Percentiles rank a stretch among this genome's conserved stretches.
These are phyloP conservation scores for Campopleginae sp. DNA, from an alignment of 2,888 invertebrate species.

Conservation along the genomic window DNA sequence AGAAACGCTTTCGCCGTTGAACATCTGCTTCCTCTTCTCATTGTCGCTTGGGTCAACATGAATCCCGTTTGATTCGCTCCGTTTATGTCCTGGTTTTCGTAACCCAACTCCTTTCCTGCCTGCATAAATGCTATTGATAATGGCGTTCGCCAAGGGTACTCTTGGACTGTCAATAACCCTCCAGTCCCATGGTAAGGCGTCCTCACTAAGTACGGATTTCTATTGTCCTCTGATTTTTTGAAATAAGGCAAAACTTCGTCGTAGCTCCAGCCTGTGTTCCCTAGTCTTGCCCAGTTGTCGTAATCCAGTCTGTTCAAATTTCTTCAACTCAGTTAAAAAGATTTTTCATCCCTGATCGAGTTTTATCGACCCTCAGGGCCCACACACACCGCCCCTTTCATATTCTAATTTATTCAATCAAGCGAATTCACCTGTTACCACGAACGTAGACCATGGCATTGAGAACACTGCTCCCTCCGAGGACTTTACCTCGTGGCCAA, in stretches of 20 bases:
- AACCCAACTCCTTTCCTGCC: conserved; percentile 93
- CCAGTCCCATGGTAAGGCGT: conserved; percentile 92
- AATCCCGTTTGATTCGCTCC: conserved; percentile 94
- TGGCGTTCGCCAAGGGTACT: conserved; percentile 93
- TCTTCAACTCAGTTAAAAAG: not conserved
- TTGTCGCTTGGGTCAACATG: conserved; percentile 94
- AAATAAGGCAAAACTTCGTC: conserved; percentile 93
- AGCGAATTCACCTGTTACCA: conserved; percentile 89
- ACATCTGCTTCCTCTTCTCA: conserved; percentile 93
- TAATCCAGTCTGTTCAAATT: conserved; percentile 87
- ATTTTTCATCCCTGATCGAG: not conserved
- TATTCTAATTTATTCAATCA: too few relatives aligned
- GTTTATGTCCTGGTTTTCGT: conserved; percentile 92
- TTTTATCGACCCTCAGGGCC: too few relatives aligned
- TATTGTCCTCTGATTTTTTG: conserved; percentile 94
- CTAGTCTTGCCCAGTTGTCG: conserved; percentile 93
- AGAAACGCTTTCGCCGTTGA: conserved; percentile 95
- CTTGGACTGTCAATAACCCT: conserved; percentile 93
- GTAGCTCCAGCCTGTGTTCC: conserved; percentile 95
- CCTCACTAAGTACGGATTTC: conserved; percentile 91
- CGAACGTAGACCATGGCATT: conserved; percentile 97
- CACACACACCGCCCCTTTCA: too few relatives aligned
- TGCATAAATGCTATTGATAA: conserved; percentile 92
- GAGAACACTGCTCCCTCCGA: conserved; percentile 94
- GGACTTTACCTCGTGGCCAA: conserved; percentile 96